Conservation (phyloP, 2,888 invertebrate genomes). For the Plebejus argus region DNA sequence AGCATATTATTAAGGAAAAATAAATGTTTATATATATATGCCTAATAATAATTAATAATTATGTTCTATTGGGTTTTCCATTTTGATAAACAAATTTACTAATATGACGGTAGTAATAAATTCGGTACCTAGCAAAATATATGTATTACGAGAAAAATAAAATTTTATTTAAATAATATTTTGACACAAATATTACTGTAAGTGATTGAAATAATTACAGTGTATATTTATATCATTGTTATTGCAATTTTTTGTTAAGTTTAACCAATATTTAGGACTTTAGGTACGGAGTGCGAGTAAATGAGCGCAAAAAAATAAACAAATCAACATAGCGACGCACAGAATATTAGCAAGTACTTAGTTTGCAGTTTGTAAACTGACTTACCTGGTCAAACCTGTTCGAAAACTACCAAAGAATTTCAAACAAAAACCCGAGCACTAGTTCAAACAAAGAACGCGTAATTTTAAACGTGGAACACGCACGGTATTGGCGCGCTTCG, state of each 20-base stretch:
- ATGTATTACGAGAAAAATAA: not conserved
- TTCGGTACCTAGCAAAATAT: not conserved
- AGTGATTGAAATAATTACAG: not conserved
- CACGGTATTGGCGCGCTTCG: slow-evolving; percentile 34
- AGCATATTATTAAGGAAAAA: not conserved
- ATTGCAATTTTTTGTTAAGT: not conserved
- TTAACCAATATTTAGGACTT: not conserved
- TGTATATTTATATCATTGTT: not conserved
- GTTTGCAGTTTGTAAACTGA: not conserved
- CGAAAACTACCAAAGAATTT: slow-evolving; percentile 12
- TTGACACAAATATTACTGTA: not conserved
- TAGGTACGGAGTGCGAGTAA: not conserved
- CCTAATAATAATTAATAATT: not conserved
- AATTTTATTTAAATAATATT: not conserved
- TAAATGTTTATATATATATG: not conserved
- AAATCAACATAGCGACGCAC: slow-evolving; percentile 1
- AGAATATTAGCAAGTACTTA: not conserved
- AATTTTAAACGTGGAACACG: slow-evolving; percentile 30
- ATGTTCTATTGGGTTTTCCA: not conserved
- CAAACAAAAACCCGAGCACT: slow-evolving; percentile 30
- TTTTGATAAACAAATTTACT: not conserved
- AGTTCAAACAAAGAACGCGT: slow-evolving; percentile 32
- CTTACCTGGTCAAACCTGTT: slow-evolving; percentile 32
- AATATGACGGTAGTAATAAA: not conserved
- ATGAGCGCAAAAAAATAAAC: not conserved